These are phyloP conservation scores for Xiphophorus couchianus DNA, from an alignment of 2,113 vertebrate genomes.

Conservation along the genomic window DNA sequence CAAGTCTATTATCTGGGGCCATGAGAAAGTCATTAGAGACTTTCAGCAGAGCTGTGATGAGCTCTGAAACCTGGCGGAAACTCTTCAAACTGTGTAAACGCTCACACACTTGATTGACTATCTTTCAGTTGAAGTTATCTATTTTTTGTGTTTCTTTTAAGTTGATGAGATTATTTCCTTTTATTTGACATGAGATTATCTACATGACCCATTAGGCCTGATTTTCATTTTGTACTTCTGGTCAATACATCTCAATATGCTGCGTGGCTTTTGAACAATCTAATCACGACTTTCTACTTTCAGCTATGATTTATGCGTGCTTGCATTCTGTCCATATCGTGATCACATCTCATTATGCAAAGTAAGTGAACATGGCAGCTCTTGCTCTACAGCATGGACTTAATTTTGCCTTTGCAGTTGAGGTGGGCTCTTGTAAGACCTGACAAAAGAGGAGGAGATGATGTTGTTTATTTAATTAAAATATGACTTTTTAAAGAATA, in stretches of 20 bases:
- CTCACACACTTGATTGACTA: too few species aligned
- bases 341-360: slow-evolving; percentile 68
- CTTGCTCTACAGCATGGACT: slow-evolving; percentile 31
- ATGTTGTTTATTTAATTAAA: neutral
- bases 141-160: neutral
- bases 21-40: too few species aligned
- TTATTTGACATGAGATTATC: slow-evolving; percentile 25
- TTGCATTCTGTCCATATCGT: slow-evolving; percentile 65
- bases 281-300: slow-evolving; percentile 27
- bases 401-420: slow-evolving; percentile 25
- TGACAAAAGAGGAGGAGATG: slow-evolving; percentile 29
- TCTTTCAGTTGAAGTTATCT: too few species aligned
- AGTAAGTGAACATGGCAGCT: slow-evolving; percentile 61
- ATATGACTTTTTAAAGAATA: slow-evolving; percentile 7
- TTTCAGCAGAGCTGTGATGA: too few species aligned
- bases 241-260: slow-evolving; percentile 11
- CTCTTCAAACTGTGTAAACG: too few species aligned
- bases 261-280: slow-evolving; percentile 39
- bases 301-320: slow-evolving; percentile 54
- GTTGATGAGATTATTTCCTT: slow-evolving; percentile 1
- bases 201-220: neutral
- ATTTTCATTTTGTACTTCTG: slow-evolving; percentile 7
- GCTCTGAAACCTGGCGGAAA: too few species aligned
- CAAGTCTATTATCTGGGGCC: too few species aligned
- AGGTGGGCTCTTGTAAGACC: slow-evolving; percentile 14